Evolutionary conservation across 2,797 vertebrate genomes (phyloP).

Genomic region (Leptodactylus fallax): DNA sequence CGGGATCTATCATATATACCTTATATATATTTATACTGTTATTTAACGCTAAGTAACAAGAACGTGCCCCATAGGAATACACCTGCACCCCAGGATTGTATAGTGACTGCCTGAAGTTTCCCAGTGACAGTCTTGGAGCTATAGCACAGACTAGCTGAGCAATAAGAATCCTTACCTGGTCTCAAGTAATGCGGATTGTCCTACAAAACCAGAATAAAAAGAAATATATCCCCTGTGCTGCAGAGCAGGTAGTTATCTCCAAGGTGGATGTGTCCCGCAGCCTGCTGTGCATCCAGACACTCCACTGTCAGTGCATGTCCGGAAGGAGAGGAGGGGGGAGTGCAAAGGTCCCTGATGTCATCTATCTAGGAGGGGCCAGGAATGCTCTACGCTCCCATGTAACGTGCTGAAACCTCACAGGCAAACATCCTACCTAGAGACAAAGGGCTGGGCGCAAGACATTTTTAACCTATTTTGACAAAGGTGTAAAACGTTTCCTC

Average conservation of each 20-base stretch:
- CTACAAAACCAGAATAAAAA: background rate
- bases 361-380: slow-evolving; percentile 46
- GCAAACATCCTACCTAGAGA: slow-evolving; percentile 37
- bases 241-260: slow-evolving; percentile 31
- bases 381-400: slow-evolving; percentile 28
- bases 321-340: slow-evolving; percentile 42
- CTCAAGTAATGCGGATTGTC: background rate
- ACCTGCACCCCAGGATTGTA: background rate
- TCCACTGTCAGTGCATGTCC: slow-evolving; percentile 46
- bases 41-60: no score
- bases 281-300: slow-evolving; percentile 45
- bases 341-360: slow-evolving; percentile 61
- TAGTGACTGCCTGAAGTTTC: background rate
- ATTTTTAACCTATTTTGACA: slow-evolving; percentile 4
- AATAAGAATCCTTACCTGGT: slow-evolving; percentile 2
- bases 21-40: no score
- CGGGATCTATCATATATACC: no score
- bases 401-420: slow-evolving; percentile 4
- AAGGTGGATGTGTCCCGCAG: slow-evolving; percentile 39
- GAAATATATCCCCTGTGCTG: background rate
- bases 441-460: slow-evolving; percentile 24
- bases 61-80: background rate
- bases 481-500: slow-evolving; percentile 12
- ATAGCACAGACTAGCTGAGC: background rate
- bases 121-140: background rate